phyloP scores from a whole-genome alignment of 2,888 invertebrate genomes.

The Latrodectus hesperus region DNA sequence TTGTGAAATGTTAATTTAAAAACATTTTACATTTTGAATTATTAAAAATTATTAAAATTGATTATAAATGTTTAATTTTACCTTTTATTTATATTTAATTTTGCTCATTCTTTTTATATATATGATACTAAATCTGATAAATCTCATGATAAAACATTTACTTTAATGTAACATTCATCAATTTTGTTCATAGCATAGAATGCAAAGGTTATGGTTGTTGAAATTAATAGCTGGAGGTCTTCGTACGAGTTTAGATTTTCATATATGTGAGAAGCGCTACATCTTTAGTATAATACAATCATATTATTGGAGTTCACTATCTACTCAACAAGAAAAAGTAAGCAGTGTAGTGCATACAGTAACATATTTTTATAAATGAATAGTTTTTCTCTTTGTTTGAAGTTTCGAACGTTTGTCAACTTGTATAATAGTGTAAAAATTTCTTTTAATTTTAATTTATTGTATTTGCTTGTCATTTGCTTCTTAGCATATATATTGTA shows the following conservation, averaged over 20 bases:
- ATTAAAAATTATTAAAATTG: too few species aligned
- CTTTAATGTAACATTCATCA: background rate
- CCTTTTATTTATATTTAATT: background rate
- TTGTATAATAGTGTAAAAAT: too few species aligned
- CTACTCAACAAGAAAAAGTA: conserved; percentile 81
- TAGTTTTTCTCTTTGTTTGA: too few species aligned
- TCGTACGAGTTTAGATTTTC: conserved; percentile 84
- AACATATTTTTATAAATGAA: too few species aligned
- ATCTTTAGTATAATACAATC: conserved; percentile 86
- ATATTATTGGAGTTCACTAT: conserved; percentile 81
- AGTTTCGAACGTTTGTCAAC: too few species aligned
- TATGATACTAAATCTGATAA: too few species aligned
- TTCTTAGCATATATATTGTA: too few species aligned
- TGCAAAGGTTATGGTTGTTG: conserved; percentile 86
- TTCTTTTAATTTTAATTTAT: too few species aligned
- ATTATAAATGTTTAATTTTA: background rate
- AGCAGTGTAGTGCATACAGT: background rate
- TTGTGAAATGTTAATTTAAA: too few species aligned
- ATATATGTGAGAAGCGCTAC: conserved; percentile 83
- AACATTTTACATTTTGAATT: too few species aligned
- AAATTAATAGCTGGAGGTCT: conserved; percentile 85
- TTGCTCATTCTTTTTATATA: background rate
- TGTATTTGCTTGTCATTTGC: too few species aligned
- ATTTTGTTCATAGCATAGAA: conserved; percentile 75
- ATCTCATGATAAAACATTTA: too few species aligned